A percentile compares a stretch with the other conserved stretches of the same genome.
phyloP scores from a whole-genome alignment of 2,888 invertebrate genomes.

The Melanargia galathea region DNA sequence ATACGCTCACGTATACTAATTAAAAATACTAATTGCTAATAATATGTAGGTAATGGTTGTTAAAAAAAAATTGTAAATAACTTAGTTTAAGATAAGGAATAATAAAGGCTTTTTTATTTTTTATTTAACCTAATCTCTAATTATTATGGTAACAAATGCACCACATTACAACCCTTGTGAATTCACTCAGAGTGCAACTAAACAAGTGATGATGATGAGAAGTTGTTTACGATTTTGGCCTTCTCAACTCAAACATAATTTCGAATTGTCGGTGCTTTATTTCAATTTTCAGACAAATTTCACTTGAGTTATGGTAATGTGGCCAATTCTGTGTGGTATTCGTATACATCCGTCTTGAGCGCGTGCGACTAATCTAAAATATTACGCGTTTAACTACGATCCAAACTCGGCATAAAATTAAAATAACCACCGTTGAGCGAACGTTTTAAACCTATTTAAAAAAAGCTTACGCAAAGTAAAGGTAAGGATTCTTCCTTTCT shows the following conservation, averaged over 20 bases:
- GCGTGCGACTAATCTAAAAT: conserved; percentile 65
- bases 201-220: not conserved
- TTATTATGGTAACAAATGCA: too few species aligned
- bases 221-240: conserved; percentile 8
- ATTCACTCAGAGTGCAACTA: too few species aligned
- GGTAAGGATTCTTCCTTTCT: not conserved
- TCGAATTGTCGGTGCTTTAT: conserved; percentile 64
- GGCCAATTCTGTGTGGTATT: conserved; percentile 63
- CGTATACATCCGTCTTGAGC: conserved; percentile 72
- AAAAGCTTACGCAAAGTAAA: not conserved
- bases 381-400: conserved; percentile 43
- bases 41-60: too few species aligned
- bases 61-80: too few species aligned
- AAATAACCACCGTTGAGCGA: too few species aligned
- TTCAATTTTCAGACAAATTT: conserved; percentile 63
- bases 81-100: too few species aligned
- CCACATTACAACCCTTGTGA: too few species aligned
- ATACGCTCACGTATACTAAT: too few species aligned
- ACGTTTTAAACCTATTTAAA: too few species aligned
- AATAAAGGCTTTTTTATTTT: too few species aligned
- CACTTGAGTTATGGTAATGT: conserved; percentile 63
- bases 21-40: too few species aligned
- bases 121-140: too few species aligned
- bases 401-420: not conserved
- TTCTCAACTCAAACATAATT: conserved; percentile 41